phyloP scores from a whole-genome alignment of 2,797 vertebrate genomes.

The Channallabes apus region DNA sequence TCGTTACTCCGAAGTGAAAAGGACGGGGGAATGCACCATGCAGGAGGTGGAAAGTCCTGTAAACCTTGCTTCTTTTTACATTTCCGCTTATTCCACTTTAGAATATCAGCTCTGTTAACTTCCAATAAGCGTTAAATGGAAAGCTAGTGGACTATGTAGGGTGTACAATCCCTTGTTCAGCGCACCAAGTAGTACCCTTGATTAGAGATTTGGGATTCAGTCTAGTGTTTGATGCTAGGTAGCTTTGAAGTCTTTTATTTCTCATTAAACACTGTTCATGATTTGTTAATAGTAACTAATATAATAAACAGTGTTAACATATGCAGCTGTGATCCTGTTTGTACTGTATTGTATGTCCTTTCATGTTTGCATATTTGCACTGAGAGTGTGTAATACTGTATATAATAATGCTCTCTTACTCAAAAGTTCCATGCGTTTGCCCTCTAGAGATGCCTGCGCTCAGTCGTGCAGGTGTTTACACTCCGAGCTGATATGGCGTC shows the following conservation, averaged over 20 bases:
- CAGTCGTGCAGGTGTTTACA: conserved; percentile 69
- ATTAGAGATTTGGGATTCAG: too few species aligned
- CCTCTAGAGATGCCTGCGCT: conserved; percentile 78
- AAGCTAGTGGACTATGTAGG: too few species aligned
- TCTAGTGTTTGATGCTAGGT: too few species aligned
- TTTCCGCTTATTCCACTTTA: too few species aligned
- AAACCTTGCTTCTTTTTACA: too few species aligned
- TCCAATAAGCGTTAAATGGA: too few species aligned
- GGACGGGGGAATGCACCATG: too few species aligned
- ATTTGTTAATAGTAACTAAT: neutral
- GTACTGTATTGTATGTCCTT: neutral
- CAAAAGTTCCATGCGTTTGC: conserved; percentile 71
- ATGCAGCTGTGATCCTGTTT: neutral
- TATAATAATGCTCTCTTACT: conserved; percentile 55
- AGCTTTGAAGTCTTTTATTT: neutral
- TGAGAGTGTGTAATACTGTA: conserved; percentile 19
- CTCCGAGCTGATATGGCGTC: conserved; percentile 58
- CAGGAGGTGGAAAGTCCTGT: too few species aligned
- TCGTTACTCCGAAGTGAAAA: too few species aligned
- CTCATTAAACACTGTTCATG: neutral
- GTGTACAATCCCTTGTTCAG: too few species aligned
- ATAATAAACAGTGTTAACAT: neutral
- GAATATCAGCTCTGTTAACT: too few species aligned
- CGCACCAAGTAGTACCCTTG: too few species aligned
- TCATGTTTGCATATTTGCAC: neutral